Evolutionary conservation across 2,888 invertebrate genomes (phyloP).

Genomic region (Lepidocyrtinus sp.): DNA sequence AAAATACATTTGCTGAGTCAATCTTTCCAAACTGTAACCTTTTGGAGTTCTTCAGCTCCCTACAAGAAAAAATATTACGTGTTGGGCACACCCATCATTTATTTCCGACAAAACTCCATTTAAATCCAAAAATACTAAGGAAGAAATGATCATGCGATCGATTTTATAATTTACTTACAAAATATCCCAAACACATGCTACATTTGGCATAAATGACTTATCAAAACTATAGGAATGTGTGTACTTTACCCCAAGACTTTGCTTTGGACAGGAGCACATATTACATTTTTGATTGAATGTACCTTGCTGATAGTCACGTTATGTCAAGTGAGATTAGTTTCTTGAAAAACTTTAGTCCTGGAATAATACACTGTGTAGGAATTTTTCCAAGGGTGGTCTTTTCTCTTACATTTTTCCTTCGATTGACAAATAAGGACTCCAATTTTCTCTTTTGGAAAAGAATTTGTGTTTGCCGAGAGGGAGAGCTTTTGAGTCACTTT

Average conservation of each 20-base stretch:
- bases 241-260: background rate
- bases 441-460: background rate
- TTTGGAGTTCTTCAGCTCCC: background rate
- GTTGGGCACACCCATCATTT: conserved; percentile 3
- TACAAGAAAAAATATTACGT: background rate
- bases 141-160: background rate
- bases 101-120: background rate
- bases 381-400: background rate
- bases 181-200: background rate
- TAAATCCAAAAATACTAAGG: background rate
- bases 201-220: conserved; percentile 4
- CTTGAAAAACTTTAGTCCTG: no score
- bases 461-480: no score
- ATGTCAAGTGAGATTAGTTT: conserved; percentile 2
- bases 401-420: background rate
- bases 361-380: no score
- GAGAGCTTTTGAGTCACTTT: no score
- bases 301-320: background rate
- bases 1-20: conserved; percentile 3
- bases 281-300: conserved; percentile 2
- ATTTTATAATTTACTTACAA: conserved; percentile 2
- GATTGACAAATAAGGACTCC: conserved; percentile 7
- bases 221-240: conserved; percentile 4
- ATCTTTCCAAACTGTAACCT: background rate
- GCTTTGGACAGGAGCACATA: conserved; percentile 8